These are phyloP conservation scores for Eumacrocentrus americanus DNA, from an alignment of 2,888 invertebrate genomes.

Conservation along the genomic window DNA sequence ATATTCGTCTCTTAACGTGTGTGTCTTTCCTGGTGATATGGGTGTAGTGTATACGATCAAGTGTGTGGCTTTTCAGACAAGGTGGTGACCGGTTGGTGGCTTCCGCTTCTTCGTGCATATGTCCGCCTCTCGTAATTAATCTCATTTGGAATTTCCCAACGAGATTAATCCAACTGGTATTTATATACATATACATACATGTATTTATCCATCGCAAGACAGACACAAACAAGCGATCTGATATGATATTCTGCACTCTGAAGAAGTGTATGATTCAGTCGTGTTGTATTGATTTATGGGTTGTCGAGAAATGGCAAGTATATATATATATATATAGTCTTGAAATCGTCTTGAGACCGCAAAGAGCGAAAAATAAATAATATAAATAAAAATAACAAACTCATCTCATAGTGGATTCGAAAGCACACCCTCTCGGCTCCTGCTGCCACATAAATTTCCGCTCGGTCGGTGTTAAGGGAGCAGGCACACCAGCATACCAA, in stretches of 20 bases:
- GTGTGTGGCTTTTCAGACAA: conserved; percentile 23
- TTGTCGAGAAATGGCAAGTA: background rate
- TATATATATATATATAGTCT: background rate
- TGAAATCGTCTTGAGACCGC: too few species aligned
- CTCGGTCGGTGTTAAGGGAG: conserved; percentile 49
- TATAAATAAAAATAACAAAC: conserved; percentile 25
- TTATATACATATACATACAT: too few species aligned
- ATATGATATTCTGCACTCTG: background rate
- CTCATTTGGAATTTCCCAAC: conserved; percentile 21
- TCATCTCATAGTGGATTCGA: conserved; percentile 55
- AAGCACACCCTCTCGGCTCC: conserved; percentile 52
- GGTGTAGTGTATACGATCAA: conserved; percentile 25
- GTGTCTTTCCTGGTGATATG: background rate
- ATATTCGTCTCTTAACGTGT: too few species aligned
- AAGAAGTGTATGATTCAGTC: background rate
- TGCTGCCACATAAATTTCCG: conserved; percentile 57
- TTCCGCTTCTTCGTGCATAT: conserved; percentile 35
- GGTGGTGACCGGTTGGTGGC: conserved; percentile 38
- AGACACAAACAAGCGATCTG: background rate
- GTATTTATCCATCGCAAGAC: too few species aligned
- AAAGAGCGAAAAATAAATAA: background rate
- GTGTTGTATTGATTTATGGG: conserved; percentile 14
- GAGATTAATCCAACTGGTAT: conserved; percentile 11
- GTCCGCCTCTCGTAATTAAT: conserved; percentile 25
- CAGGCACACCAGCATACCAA: conserved; percentile 48